A percentile compares a stretch with the other conserved stretches of the same genome.
Evolutionary conservation across 1,140 invertebrate genomes (phyloP).

Genomic region (Leptinotarsa defecta): DNA sequence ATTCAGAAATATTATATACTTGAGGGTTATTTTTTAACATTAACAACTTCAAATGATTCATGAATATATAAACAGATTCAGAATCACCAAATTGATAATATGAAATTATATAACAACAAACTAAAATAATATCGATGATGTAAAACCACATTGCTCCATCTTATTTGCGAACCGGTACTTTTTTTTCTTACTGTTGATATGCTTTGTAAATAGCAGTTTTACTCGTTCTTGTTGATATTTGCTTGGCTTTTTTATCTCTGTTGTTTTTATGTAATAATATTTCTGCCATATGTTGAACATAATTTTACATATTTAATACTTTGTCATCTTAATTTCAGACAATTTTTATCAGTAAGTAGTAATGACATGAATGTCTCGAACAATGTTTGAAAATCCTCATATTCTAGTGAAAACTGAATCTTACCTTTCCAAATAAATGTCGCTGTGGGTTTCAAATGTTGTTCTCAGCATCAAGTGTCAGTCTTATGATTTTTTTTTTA

Average conservation of each 20-base stretch:
- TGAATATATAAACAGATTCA: too few relatives aligned
- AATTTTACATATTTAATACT: too few relatives aligned
- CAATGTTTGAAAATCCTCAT: background rate
- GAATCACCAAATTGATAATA: too few relatives aligned
- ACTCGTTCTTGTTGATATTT: background rate
- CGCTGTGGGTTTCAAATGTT: background rate
- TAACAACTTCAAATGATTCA: too few relatives aligned
- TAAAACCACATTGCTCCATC: background rate
- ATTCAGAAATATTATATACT: too few relatives aligned
- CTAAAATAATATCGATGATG: background rate
- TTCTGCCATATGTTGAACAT: too few relatives aligned
- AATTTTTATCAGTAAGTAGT: too few relatives aligned
- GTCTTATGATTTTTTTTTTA: slow-evolving; percentile 27
- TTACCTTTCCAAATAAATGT: too few relatives aligned
- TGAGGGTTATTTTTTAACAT: too few relatives aligned
- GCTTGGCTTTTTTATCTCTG: background rate
- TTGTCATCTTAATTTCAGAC: too few relatives aligned
- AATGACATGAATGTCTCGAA: background rate
- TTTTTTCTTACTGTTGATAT: background rate
- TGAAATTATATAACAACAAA: background rate
- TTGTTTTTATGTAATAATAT: too few relatives aligned
- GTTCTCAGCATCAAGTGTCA: background rate
- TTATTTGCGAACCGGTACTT: background rate
- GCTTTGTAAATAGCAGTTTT: slow-evolving; percentile 20
- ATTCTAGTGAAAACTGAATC: too few relatives aligned